Evolutionary conservation across 2,888 invertebrate species (phyloP).

Genomic region (Eucera pruinosa): DNA sequence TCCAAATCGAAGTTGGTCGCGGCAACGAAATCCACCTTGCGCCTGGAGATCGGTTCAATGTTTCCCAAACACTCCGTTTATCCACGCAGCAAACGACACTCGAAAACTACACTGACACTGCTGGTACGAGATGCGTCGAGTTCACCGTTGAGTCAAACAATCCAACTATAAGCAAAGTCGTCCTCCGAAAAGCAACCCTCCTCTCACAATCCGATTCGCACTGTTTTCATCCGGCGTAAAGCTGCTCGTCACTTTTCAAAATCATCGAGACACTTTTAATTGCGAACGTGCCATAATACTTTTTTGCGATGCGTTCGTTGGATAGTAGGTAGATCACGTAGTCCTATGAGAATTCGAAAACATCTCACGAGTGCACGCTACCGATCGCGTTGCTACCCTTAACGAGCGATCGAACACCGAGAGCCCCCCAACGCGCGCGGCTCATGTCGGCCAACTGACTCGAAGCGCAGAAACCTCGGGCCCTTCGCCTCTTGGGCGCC

Average conservation of each 20-base stretch:
- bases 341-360: neutral
- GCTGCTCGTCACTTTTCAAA: no score
- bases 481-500: constrained; percentile 77
- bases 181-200: neutral
- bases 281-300: neutral
- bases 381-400: constrained; percentile 43
- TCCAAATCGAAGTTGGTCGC: neutral
- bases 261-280: no score
- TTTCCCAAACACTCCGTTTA: constrained; percentile 38
- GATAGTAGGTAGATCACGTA: neutral
- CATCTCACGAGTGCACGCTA: constrained; percentile 43
- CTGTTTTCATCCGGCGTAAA: no score
- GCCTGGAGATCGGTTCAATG: constrained; percentile 1
- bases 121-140: constrained; percentile 21
- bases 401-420: constrained; percentile 43
- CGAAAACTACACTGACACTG: constrained; percentile 71
- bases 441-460: constrained; percentile 81
- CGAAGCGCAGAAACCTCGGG: constrained; percentile 72
- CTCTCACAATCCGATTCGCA: constrained; percentile 8
- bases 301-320: no score
- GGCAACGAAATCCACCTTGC: constrained; percentile 34
- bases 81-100: constrained; percentile 68
- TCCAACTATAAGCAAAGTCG: neutral
- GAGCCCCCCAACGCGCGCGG: constrained; percentile 75
- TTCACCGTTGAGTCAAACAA: constrained; percentile 8